Evolutionary conservation across 2,113 vertebrate genomes (phyloP), one percentile per base, ranked within the genome.

Genomic region (Holacanthus passer): DNA sequence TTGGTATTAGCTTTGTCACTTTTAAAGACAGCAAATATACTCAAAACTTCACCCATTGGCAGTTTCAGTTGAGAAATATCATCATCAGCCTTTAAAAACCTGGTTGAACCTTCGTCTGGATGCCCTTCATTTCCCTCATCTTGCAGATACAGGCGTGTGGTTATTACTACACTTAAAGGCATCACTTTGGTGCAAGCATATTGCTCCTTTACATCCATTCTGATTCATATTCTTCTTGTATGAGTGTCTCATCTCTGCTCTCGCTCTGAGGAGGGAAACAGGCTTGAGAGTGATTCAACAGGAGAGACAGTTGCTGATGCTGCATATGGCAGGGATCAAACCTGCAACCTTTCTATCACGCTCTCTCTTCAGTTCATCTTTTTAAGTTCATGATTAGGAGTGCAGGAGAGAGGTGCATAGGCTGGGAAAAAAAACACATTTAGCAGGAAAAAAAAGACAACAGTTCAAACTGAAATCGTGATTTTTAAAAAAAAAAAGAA

Each of bases 121-220:
- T 7, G 24, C 39, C 52, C 37, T 24, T 55, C 31, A 3, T 27
- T 19, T 29, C 13, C n/a, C 7, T 14, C 69, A 37, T 10, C 6
- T 27, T 22, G 16, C 22, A 58, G 17, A 7, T 12, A 0, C 22
- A 41, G 69, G 11, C 2, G 20, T n/a, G 41, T 17, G 45, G 10
- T 37, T 32, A 7, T 35, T 35, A 45, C 68, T n/a, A 10, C 67
- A n/a, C 19, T 22, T 29, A 22, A 77, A 74, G 72, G 79, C 79
- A 27, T 79, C 43, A 60, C 88, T 92, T 87, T 87, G 87, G 91
- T 87, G 27, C 69, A 31, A 83, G 63, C 73, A 17, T 77, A 73
- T 85, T 68, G 73, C 89, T 83, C 43, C 70, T 81, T 37, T 75
- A 59, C 37, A 22, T 77, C 79, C 50, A 17, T 24, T 77, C 37